Evolutionary conservation across 2,113 vertebrate genomes (phyloP).

Genomic region (Pituophis catenifer): DNA sequence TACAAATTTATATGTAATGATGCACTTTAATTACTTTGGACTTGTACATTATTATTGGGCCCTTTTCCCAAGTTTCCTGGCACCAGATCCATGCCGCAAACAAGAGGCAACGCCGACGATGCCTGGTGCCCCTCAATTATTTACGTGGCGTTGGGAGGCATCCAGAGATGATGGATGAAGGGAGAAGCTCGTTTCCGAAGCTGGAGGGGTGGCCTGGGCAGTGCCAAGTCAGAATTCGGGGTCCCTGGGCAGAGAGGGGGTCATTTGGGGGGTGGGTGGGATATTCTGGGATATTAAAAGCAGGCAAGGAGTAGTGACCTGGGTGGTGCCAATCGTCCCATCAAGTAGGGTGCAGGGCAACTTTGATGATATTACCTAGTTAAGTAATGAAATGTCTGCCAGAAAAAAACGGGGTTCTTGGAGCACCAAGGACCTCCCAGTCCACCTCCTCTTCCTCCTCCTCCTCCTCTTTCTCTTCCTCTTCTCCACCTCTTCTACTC

Average conservation of each 20-base stretch:
- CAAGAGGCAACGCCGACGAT: constrained; percentile 56
- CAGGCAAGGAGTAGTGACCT: constrained; percentile 38
- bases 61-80: constrained; percentile 82
- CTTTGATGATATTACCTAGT: background rate
- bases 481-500: no score
- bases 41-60: constrained; percentile 87
- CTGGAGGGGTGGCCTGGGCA: constrained; percentile 33
- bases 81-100: constrained; percentile 60
- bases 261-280: constrained; percentile 35
- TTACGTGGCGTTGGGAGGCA: constrained; percentile 68
- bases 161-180: constrained; percentile 49
- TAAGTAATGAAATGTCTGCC: background rate
- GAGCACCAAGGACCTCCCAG: no score
- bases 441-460: background rate
- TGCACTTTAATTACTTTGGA: constrained; percentile 90
- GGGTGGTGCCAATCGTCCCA: constrained; percentile 18
- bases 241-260: constrained; percentile 31
- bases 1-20: constrained; percentile 92
- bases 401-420: background rate
- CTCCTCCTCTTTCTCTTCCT: no score
- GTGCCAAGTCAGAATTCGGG: background rate
- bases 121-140: constrained; percentile 72
- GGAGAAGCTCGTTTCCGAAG: constrained; percentile 33
- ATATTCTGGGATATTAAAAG: constrained; percentile 51
- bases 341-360: background rate